These are phyloP conservation scores for Montipora efflorescens DNA, from an alignment of 64 coral and sea anemone genomes.

Conservation along the genomic window DNA sequence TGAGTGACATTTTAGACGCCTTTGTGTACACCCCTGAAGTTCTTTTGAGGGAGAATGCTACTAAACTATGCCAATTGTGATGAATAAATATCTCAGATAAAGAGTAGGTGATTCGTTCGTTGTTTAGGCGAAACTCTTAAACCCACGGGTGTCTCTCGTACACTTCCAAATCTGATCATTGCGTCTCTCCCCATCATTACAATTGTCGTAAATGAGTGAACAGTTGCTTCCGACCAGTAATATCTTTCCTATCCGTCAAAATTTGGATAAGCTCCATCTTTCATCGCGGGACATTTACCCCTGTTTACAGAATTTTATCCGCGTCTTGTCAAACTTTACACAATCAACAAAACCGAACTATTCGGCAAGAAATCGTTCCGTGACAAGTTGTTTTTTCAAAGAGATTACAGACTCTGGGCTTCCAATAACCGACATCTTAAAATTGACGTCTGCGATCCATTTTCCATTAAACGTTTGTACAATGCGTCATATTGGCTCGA, in stretches of 20 bases:
- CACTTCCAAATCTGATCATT: no score
- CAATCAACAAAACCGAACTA: background rate
- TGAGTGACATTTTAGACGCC: no score
- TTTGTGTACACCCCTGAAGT: no score
- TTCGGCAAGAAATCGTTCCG: background rate
- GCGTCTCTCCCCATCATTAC: no score
- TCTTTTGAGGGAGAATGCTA: no score
- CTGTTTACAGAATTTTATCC: background rate
- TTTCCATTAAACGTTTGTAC: background rate
- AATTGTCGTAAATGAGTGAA: no score
- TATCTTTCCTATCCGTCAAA: background rate
- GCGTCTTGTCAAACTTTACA: background rate
- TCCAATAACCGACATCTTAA: background rate
- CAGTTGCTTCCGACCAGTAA: background rate
- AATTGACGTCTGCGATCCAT: background rate
- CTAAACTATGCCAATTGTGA: no score
- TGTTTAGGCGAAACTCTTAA: no score
- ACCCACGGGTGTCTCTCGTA: no score
- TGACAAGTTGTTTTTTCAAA: slow-evolving; percentile 36
- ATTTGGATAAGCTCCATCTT: background rate
- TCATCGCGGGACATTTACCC: background rate
- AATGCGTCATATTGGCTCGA: background rate
- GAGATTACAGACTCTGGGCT: slow-evolving; percentile 17
- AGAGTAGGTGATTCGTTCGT: no score
- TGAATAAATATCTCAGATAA: no score